These are phyloP conservation scores for Crenichthys baileyi DNA, from an alignment of 2,797 vertebrate genomes.

Conservation along the genomic window DNA sequence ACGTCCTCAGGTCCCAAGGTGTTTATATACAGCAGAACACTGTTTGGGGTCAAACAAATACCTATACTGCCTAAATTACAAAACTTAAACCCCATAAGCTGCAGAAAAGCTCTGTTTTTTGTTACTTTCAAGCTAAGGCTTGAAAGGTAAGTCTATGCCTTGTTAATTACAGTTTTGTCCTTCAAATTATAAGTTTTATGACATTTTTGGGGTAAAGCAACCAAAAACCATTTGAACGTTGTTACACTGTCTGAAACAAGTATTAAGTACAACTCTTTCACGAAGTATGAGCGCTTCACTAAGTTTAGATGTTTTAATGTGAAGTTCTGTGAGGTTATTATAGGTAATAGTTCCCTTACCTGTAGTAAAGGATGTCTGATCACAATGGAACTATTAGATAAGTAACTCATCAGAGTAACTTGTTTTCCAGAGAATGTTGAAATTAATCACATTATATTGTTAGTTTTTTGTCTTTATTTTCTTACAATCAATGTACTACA, in stretches of 20 bases:
- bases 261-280: too few relatives aligned
- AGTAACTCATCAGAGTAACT: background rate
- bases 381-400: background rate
- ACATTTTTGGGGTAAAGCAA: too few relatives aligned
- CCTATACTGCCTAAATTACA: conserved; percentile 31
- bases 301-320: background rate
- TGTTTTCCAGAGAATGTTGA: too few relatives aligned
- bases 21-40: conserved; percentile 42
- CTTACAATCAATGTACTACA: too few relatives aligned
- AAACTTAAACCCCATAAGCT: background rate
- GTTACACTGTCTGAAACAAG: too few relatives aligned
- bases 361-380: background rate
- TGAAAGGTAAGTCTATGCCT: too few relatives aligned
- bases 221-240: too few relatives aligned
- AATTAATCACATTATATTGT: background rate
- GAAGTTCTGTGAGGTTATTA: background rate
- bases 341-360: background rate
- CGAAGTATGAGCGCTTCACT: background rate
- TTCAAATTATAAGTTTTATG: too few relatives aligned
- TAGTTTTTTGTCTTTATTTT: background rate
- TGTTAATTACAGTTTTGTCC: too few relatives aligned
- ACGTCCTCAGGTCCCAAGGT: conserved; percentile 17
- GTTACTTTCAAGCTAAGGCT: too few relatives aligned
- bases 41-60: conserved; percentile 70
- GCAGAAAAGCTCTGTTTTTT: too few relatives aligned